These are phyloP conservation scores for Halictus ligatus DNA, from an alignment of 2,888 invertebrate genomes.

Conservation along the genomic window DNA sequence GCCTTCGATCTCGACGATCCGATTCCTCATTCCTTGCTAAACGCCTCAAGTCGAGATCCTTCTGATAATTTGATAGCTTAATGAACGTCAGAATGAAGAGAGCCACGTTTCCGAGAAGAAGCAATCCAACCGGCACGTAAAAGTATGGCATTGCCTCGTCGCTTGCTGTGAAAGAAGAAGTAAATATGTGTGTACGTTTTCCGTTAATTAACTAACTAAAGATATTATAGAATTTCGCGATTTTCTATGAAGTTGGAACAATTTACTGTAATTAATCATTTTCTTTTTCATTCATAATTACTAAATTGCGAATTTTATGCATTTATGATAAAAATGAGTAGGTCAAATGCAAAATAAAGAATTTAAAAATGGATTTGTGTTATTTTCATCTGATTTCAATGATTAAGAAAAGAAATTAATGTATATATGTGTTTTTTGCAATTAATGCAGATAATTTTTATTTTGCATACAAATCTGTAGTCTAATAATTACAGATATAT, in stretches of 20 bases:
- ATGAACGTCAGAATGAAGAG: constrained; percentile 86
- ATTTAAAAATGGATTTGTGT: background rate
- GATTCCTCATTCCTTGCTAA: constrained; percentile 79
- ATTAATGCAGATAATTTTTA: background rate
- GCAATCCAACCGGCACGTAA: constrained; percentile 87
- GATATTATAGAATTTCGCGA: too few species aligned
- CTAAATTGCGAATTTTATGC: too few species aligned
- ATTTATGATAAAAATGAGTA: background rate
- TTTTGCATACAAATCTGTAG: background rate
- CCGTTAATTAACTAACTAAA: background rate
- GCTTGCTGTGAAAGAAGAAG: constrained; percentile 84
- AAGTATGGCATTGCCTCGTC: constrained; percentile 87
- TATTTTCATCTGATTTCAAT: background rate
- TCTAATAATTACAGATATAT: background rate
- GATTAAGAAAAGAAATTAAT: background rate
- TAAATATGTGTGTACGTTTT: background rate
- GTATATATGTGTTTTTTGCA: background rate
- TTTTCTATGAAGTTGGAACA: background rate
- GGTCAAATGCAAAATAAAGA: background rate
- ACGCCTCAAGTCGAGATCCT: constrained; percentile 85
- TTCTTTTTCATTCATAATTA: background rate
- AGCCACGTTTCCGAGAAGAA: constrained; percentile 85
- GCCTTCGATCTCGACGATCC: constrained; percentile 76
- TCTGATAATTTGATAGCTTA: constrained; percentile 84
- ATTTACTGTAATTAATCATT: background rate